Conservation (phyloP, 2,113 vertebrate genomes). For the Porphyrio hochstetteri region DNA sequence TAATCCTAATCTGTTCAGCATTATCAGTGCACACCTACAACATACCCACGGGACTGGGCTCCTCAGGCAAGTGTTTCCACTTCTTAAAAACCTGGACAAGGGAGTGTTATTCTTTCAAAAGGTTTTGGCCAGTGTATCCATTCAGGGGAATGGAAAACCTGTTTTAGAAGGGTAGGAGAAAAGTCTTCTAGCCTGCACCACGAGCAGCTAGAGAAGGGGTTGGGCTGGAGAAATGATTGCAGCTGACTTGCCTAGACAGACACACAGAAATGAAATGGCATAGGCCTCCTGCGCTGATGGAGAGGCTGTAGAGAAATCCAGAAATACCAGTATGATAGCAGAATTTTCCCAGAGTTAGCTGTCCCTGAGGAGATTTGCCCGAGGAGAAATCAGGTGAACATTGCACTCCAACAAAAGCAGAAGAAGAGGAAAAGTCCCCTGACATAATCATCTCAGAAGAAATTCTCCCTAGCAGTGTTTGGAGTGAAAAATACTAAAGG, state of each 20-base stretch:
- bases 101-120: background rate
- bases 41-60: background rate
- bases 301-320: conserved; percentile 8
- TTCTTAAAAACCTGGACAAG: background rate
- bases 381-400: background rate
- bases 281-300: background rate
- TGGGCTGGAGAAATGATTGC: background rate
- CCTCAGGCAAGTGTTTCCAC: background rate
- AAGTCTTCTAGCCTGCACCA: background rate
- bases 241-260: background rate
- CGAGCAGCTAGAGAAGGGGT: background rate
- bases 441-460: background rate
- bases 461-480: background rate
- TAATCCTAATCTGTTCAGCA: background rate
- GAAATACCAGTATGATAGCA: background rate
- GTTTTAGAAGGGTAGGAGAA: background rate
- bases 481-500: background rate
- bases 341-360: background rate
- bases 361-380: background rate
- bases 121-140: background rate
- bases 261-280: background rate
- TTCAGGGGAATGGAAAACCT: background rate
- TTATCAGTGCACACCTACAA: background rate
- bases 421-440: background rate
- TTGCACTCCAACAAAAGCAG: background rate